A percentile compares a stretch with the other conserved stretches of the same genome.
Conservation (phyloP, 1,140 invertebrate species). For the Drosophila varians region DNA sequence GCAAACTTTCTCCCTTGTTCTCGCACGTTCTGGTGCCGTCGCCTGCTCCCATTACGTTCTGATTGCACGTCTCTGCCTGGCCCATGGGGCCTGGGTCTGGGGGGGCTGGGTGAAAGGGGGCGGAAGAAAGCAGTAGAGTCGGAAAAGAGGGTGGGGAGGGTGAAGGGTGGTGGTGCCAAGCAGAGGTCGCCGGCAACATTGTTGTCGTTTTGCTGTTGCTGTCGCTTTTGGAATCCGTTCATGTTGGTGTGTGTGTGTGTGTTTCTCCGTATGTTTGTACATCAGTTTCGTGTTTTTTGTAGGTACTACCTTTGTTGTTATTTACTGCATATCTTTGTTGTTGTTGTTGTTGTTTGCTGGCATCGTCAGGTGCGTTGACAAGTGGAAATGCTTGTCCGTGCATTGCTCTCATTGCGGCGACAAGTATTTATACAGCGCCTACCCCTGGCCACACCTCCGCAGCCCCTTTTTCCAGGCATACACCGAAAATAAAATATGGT, state of each 20-base stretch:
- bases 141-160: neutral
- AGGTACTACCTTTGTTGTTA: constrained; percentile 8
- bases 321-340: neutral
- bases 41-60: constrained; percentile 42
- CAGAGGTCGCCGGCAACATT: constrained; percentile 53
- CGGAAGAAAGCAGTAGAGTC: constrained; percentile 8
- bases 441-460: neutral
- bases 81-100: too few relatives aligned
- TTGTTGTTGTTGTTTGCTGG: constrained; percentile 19
- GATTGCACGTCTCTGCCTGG: constrained; percentile 15
- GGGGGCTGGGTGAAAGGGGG: neutral
- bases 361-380: constrained; percentile 69
- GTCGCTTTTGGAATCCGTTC: constrained; percentile 47
- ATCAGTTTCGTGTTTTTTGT: constrained; percentile 7
- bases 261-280: neutral
- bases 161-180: constrained; percentile 3
- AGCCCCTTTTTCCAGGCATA: neutral
- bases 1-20: constrained; percentile 64
- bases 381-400: constrained; percentile 75
- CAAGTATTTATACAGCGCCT: constrained; percentile 68
- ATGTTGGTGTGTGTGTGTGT: constrained; percentile 5
- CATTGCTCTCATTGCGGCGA: constrained; percentile 76
- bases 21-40: constrained; percentile 38
- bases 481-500: too few relatives aligned
- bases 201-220: constrained; percentile 29